Conservation (phyloP, 2,113 vertebrate species). For the Equus quagga region DNA sequence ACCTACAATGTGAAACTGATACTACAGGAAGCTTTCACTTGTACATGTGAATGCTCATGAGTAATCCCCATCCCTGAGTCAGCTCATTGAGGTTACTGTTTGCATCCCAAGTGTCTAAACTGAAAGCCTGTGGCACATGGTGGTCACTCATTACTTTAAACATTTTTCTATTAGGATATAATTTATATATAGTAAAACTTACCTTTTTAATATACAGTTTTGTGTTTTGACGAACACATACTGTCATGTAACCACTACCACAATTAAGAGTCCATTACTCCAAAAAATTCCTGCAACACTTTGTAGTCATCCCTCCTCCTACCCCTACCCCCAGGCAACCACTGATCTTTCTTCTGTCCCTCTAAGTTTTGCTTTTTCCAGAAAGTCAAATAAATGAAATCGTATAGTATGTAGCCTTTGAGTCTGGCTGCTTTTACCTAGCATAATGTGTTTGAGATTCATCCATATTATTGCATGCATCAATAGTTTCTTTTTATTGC, state of each 20-base stretch:
- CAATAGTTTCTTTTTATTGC: background rate
- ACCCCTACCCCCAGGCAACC: background rate
- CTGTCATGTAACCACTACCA: background rate
- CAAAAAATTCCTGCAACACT: background rate
- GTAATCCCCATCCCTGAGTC: background rate
- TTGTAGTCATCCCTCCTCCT: background rate
- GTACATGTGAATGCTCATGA: background rate
- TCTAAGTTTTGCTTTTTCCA: background rate
- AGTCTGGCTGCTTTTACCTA: background rate
- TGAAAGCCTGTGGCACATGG: background rate
- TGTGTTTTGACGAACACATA: background rate
- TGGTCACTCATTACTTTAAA: background rate
- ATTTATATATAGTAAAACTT: background rate
- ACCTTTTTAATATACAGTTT: background rate
- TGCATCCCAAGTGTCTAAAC: background rate
- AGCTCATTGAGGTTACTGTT: background rate
- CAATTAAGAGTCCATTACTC: background rate
- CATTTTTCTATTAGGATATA: background rate
- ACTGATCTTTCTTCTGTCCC: background rate
- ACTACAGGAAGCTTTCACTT: background rate
- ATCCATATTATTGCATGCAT: background rate
- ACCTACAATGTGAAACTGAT: background rate
- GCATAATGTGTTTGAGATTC: background rate
- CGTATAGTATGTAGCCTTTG: background rate
- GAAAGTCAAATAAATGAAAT: background rate